phyloP scores from a whole-genome alignment of 2,113 vertebrate genomes.

The Lagopus leucura region DNA sequence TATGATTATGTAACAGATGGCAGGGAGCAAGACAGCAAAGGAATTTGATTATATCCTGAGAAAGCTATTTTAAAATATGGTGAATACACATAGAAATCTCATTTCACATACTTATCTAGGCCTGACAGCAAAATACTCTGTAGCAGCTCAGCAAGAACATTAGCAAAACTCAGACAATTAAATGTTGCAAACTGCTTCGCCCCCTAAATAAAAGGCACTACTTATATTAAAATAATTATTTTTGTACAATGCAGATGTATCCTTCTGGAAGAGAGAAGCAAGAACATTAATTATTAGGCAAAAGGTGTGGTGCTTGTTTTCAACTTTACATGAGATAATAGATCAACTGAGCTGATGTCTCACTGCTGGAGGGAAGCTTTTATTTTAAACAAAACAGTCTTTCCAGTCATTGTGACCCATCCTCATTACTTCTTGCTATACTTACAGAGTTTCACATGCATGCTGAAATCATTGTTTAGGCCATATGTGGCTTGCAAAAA shows the following conservation, averaged over 20 bases:
- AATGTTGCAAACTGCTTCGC: not conserved
- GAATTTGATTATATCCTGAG: not conserved
- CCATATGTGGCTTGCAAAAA: not conserved
- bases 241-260: not conserved
- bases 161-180: not conserved
- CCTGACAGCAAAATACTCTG: not conserved
- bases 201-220: not conserved
- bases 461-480: not conserved
- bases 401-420: not conserved
- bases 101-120: not conserved
- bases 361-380: not conserved
- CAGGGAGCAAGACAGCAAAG: conserved; percentile 3
- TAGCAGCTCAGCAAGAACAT: not conserved
- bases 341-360: not conserved
- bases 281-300: not conserved
- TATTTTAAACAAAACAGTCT: not conserved
- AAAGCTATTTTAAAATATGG: conserved; percentile 21
- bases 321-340: not conserved
- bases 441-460: not conserved
- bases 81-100: not conserved
- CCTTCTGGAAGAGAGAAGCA: not conserved
- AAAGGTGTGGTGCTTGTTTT: not conserved
- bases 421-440: not conserved
- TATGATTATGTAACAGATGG: conserved; percentile 46
- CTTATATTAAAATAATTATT: not conserved